These are phyloP conservation scores for Acanthis flammea DNA, from an alignment of 2,797 vertebrate species.

Conservation along the genomic window DNA sequence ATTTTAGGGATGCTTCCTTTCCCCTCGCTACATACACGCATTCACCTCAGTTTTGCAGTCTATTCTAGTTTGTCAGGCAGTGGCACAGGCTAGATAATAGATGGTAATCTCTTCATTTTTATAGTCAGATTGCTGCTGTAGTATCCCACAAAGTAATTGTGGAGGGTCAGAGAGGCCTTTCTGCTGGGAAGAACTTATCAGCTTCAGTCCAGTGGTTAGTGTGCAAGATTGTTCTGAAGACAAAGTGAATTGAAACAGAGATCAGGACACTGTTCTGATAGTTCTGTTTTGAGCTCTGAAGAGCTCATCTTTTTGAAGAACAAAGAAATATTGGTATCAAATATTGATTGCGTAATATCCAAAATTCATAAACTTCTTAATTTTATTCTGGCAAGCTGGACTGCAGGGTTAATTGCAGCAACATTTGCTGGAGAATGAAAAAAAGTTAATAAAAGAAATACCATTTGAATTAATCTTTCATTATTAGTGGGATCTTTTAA, in stretches of 20 bases:
- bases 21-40: rapidly evolving
- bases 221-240: background rate
- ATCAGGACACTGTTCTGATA: background rate
- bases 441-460: background rate
- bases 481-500: background rate
- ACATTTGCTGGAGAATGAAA: background rate
- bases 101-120: background rate
- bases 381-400: background rate
- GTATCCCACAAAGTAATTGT: background rate
- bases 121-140: background rate
- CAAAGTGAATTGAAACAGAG: background rate
- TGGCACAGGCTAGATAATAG: background rate
- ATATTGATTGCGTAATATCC: conserved; percentile 32
- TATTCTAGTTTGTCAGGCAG: background rate
- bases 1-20: background rate
- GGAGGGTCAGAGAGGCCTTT: background rate
- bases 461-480: background rate
- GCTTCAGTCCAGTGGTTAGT: background rate
- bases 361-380: background rate
- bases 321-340: background rate
- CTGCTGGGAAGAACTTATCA: background rate
- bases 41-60: background rate
- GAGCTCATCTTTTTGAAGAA: conserved; percentile 32
- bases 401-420: background rate
- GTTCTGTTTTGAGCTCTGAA: background rate